Base-by-base conservation (phyloP, 2,113 vertebrate genomes). In the Gavialis gangeticus region DNA sequence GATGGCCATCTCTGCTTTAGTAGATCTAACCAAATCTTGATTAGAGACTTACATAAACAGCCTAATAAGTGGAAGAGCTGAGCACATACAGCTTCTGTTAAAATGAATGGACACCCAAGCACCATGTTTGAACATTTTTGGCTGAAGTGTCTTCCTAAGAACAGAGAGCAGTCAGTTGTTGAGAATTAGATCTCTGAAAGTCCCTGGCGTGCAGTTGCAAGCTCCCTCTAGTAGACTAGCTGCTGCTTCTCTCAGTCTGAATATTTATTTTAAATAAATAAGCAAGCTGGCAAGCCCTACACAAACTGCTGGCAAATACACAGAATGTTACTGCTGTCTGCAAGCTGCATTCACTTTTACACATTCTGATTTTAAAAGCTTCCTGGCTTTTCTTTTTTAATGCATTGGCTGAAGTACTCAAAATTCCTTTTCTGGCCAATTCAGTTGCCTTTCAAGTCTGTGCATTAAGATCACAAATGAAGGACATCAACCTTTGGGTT, bases 121-220 rank as follows among this genome's bases (percentile, higher is more conserved):
- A 2, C 10, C 12, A 25, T 73, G 3, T 2, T 1, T 8, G 10
- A 59, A 22, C 4, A 37, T 37, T 21, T 21, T 2, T 56, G 4
- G 54, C 12, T 0, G 8, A 25, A 60, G 13, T 12, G 4, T 3
- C 13, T 73, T 30, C 69, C 18, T 5, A 34, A 24, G 69, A 73
- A 37, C 30, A 73, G 34, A 34, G 22, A 46, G 16, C 1, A 14
- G 6, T 6, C 62, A 10, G 62, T 1, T 2, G 6, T 57, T 57
- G 63, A 9, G 25, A 11, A 0, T 21, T 73, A 28, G 64, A 66
- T n/a, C 64, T 66, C 27, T n/a, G 21, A 46, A 22, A 46, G 69
- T 10, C 28, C 5, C 55, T 57, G 4, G 58, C 21, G 57, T 25
- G 12, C 1, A 2, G 54, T 3, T 1, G 1, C 17, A 21, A 77